phyloP scores from a whole-genome alignment of 2,888 invertebrate species.

The Agriopis aurantiaria region DNA sequence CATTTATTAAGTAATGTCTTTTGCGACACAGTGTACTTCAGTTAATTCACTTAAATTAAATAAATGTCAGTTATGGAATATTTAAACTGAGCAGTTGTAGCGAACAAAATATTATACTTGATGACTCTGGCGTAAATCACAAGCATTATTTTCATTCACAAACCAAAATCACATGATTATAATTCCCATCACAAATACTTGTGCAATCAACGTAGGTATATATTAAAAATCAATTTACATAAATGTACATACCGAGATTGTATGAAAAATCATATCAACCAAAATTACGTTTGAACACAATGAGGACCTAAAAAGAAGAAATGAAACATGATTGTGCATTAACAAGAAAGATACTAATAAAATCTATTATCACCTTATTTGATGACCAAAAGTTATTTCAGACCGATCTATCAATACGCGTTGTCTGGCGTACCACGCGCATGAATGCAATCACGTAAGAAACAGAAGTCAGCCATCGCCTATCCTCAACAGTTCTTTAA shows the following conservation, averaged over 20 bases:
- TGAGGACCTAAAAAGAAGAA: slow-evolving; percentile 56
- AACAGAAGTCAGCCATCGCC: slow-evolving; percentile 59
- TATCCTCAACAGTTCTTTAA: slow-evolving; percentile 65
- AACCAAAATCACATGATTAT: slow-evolving; percentile 48
- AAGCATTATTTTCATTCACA: slow-evolving; percentile 40
- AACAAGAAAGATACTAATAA: slow-evolving; percentile 70
- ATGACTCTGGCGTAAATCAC: slow-evolving; percentile 75
- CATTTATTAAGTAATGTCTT: slow-evolving; percentile 79
- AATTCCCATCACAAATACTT: slow-evolving; percentile 67
- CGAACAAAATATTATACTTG: slow-evolving; percentile 47
- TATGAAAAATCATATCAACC: slow-evolving; percentile 64
- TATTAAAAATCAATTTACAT: slow-evolving; percentile 71
- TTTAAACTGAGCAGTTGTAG: slow-evolving; percentile 62
- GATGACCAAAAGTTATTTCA: slow-evolving; percentile 58
- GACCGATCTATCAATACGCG: slow-evolving; percentile 50
- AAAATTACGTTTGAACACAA: slow-evolving; percentile 69
- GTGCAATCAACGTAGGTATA: slow-evolving; percentile 72
- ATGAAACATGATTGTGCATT: slow-evolving; percentile 81
- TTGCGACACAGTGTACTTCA: slow-evolving; percentile 81
- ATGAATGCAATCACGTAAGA: slow-evolving; percentile 52
- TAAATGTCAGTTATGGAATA: slow-evolving; percentile 67
- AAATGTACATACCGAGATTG: slow-evolving; percentile 63
- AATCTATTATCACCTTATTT: slow-evolving; percentile 81
- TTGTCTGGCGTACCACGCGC: slow-evolving; percentile 75
- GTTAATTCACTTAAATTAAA: slow-evolving; percentile 74